phyloP scores from a whole-genome alignment of 2,888 invertebrate genomes.

The Proisotoma minuta region DNA sequence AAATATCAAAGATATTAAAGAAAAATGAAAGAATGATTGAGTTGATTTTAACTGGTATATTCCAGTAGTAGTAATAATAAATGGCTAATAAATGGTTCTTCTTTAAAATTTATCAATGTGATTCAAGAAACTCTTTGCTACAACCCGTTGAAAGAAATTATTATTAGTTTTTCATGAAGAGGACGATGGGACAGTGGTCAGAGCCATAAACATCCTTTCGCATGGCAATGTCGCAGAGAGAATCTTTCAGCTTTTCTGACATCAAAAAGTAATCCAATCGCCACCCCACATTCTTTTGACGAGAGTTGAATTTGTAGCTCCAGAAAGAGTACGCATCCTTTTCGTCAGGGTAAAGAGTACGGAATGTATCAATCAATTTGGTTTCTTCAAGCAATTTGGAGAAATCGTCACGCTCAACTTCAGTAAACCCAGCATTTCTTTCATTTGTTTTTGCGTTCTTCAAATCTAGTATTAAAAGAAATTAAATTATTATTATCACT shows the following conservation, averaged over 20 bases:
- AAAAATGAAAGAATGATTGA: too few relatives aligned
- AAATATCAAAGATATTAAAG: too few relatives aligned
- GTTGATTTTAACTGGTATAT: too few relatives aligned
- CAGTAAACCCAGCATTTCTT: slow-evolving; percentile 91
- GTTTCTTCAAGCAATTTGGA: slow-evolving; percentile 66
- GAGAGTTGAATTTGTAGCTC: slow-evolving; percentile 84
- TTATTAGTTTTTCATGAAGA: slow-evolving; percentile 60
- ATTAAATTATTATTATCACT: neutral
- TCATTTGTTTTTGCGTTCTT: slow-evolving; percentile 89
- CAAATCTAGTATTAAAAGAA: slow-evolving; percentile 61
- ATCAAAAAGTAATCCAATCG: slow-evolving; percentile 92
- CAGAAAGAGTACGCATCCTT: slow-evolving; percentile 86
- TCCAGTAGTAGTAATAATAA: too few relatives aligned
- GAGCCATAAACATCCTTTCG: slow-evolving; percentile 79
- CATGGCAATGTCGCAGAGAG: slow-evolving; percentile 80
- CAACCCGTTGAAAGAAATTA: too few relatives aligned
- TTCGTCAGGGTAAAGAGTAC: slow-evolving; percentile 60
- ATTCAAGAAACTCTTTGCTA: too few relatives aligned
- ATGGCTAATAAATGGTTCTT: too few relatives aligned
- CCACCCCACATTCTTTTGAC: slow-evolving; percentile 91
- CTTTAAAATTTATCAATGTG: too few relatives aligned
- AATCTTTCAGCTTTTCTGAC: slow-evolving; percentile 70
- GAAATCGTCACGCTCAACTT: slow-evolving; percentile 89
- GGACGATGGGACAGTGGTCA: slow-evolving; percentile 90
- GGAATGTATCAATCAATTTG: slow-evolving; percentile 82